These are phyloP conservation scores for Lerista edwardsae DNA, from an alignment of 2,797 vertebrate genomes.

Conservation along the genomic window DNA sequence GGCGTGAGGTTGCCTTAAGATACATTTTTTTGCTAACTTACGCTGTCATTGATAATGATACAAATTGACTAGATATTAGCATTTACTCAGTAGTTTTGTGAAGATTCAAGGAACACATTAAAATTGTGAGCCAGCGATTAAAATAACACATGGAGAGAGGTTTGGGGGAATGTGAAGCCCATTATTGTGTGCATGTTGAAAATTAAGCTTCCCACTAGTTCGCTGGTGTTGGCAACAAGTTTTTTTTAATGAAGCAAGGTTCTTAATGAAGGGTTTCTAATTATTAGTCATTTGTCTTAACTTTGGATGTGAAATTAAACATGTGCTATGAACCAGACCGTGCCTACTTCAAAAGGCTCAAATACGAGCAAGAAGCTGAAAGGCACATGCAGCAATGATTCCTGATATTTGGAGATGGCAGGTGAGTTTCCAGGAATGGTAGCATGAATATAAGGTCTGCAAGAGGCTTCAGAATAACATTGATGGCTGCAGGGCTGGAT, in stretches of 20 bases:
- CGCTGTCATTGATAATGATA: slow-evolving; percentile 64
- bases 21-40: slow-evolving; percentile 42
- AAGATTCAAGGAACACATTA: slow-evolving; percentile 24
- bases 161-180: slow-evolving; percentile 17
- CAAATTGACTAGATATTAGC: slow-evolving; percentile 61
- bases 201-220: not conserved
- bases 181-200: slow-evolving; percentile 6
- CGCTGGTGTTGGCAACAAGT: not conserved
- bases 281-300: not conserved
- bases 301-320: not conserved
- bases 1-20: slow-evolving; percentile 57
- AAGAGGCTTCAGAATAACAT: not conserved
- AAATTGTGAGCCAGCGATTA: slow-evolving; percentile 34
- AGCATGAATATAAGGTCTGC: not conserved
- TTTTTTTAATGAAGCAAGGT: not conserved
- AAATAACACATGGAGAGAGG: slow-evolving; percentile 35
- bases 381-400: not conserved
- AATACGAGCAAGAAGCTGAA: not conserved
- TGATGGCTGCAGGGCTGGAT: not conserved
- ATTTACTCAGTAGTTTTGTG: slow-evolving; percentile 29
- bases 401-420: not conserved
- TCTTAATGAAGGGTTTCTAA: not conserved
- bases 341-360: not conserved
- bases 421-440: not conserved
- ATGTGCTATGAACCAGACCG: not conserved